A percentile compares a stretch with the other conserved stretches of the same genome.
Conservation (phyloP, 2,113 vertebrate species). For the Hippopotamus amphibius region DNA sequence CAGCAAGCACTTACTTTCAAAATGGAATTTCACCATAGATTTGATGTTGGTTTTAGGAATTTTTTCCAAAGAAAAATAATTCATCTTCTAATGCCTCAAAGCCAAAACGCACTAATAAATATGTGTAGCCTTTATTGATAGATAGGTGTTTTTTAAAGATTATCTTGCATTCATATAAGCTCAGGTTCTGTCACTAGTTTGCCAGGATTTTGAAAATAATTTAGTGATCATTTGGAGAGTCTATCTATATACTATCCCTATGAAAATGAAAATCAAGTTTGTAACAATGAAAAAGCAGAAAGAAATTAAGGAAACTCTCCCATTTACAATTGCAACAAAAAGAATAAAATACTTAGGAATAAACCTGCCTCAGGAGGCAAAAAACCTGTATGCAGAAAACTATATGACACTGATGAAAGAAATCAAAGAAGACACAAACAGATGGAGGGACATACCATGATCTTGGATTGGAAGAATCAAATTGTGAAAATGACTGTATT, state of each 20-base stretch:
- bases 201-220: conserved; percentile 18
- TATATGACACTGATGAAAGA: no score
- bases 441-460: no score
- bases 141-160: background rate
- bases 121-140: background rate
- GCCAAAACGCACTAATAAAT: conserved; percentile 1
- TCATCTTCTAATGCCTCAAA: background rate
- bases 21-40: background rate
- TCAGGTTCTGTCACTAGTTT: conserved; percentile 4
- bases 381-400: no score
- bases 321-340: no score
- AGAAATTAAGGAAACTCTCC: no score
- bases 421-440: no score
- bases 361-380: no score
- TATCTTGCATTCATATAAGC: background rate
- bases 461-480: no score
- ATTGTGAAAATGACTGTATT: no score
- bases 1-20: background rate
- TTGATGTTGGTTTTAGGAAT: background rate
- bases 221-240: background rate
- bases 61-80: background rate
- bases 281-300: no score
- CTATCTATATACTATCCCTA: no score
- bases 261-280: background rate
- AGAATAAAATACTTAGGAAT: no score